phyloP scores from a whole-genome alignment of 2,113 vertebrate genomes.

The Paedocypris sp. region DNA sequence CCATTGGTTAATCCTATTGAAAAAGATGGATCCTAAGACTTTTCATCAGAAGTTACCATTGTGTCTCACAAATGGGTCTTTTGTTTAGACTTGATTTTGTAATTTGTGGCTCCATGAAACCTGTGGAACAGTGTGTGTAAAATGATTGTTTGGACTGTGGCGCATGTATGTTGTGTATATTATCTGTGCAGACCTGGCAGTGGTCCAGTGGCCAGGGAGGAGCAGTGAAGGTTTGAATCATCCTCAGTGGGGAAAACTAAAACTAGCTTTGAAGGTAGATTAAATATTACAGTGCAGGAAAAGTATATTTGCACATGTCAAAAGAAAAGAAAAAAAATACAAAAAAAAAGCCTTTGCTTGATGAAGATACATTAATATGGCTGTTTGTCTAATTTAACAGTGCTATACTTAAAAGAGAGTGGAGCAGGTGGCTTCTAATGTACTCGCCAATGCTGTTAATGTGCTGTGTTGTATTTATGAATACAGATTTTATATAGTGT shows the following conservation, averaged over 20 bases:
- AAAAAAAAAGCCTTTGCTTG: too few species aligned
- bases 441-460: too few species aligned
- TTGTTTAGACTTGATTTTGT: constrained; percentile 11
- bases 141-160: background rate
- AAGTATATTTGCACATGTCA: constrained; percentile 22
- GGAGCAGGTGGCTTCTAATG: too few species aligned
- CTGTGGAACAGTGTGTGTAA: too few species aligned
- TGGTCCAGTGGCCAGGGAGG: constrained; percentile 6
- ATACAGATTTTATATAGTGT: background rate
- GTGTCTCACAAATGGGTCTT: too few species aligned
- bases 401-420: too few species aligned
- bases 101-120: too few species aligned
- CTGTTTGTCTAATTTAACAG: too few species aligned
- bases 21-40: background rate
- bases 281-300: constrained; percentile 42
- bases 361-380: too few species aligned
- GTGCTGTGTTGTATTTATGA: too few species aligned
- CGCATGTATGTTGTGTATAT: constrained; percentile 2
- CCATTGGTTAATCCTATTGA: background rate
- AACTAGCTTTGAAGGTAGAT: constrained; percentile 33
- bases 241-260: constrained; percentile 40
- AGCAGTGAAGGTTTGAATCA: constrained; percentile 34
- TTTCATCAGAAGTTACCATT: background rate
- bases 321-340: too few species aligned
- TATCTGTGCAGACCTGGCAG: background rate